Conservation (phyloP, 2,797 vertebrate species). For the Sibirionetta formosa region DNA sequence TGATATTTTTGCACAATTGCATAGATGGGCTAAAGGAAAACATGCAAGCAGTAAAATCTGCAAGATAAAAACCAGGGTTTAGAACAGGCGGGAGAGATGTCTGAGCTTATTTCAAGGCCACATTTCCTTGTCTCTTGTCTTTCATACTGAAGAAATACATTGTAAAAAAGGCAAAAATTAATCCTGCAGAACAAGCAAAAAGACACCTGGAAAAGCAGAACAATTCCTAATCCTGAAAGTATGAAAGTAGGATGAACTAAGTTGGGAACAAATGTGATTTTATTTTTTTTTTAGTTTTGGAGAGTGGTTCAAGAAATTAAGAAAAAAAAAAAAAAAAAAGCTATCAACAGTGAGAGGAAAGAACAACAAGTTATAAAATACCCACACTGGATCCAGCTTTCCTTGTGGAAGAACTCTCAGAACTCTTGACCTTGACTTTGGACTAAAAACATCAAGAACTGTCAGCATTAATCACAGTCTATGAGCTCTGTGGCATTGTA, state of each 20-base stretch:
- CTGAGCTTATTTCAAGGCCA: background rate
- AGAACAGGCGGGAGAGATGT: background rate
- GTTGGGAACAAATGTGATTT: background rate
- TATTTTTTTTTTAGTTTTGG: background rate
- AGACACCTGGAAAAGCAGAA: background rate
- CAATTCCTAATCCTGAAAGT: rapidly evolving
- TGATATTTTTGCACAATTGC: background rate
- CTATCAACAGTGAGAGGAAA: background rate
- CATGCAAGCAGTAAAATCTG: background rate
- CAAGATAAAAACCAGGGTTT: background rate
- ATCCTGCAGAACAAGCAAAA: background rate
- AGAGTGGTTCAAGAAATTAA: background rate
- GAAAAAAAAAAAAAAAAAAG: background rate
- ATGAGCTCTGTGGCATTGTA: background rate
- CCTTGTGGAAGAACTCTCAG: background rate
- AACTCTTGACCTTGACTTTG: background rate
- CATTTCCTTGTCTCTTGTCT: background rate
- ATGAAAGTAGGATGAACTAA: rapidly evolving
- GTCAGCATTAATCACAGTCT: background rate
- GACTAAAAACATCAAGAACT: background rate
- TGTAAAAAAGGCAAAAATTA: background rate
- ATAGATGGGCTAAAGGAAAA: background rate
- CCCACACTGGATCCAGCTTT: background rate
- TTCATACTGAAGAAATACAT: background rate
- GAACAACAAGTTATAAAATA: background rate